Conservation (phyloP, 2,888 invertebrate species). For the Diabrotica balteata region DNA sequence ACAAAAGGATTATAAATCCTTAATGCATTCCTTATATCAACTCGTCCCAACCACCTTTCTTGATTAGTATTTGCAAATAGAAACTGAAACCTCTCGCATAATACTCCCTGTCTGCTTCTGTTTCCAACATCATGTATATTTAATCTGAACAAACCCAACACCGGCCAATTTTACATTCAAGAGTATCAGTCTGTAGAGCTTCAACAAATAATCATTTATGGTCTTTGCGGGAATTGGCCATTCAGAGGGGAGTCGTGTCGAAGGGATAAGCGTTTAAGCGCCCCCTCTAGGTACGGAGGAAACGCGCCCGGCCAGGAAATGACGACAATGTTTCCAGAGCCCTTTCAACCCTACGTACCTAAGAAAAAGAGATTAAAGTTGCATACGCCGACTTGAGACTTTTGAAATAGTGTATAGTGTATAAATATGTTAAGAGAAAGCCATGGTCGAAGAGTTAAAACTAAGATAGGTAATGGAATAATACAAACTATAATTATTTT, state of each 20-base stretch:
- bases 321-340: slow-evolving; percentile 21
- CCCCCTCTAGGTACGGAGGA: slow-evolving; percentile 31
- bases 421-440: no score
- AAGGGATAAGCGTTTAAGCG: slow-evolving; percentile 40
- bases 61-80: no score
- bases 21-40: no score
- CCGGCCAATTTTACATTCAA: slow-evolving; percentile 23
- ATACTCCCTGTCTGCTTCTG: background rate
- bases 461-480: no score
- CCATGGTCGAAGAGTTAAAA: no score
- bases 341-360: slow-evolving; percentile 17
- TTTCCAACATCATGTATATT: slow-evolving; percentile 23
- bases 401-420: background rate
- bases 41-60: no score
- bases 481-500: no score
- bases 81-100: no score
- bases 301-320: slow-evolving; percentile 12
- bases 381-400: slow-evolving; percentile 5
- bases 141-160: slow-evolving; percentile 26
- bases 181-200: slow-evolving; percentile 31
- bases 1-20: no score
- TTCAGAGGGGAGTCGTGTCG: slow-evolving; percentile 30
- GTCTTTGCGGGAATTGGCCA: slow-evolving; percentile 39
- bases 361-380: slow-evolving; percentile 22
- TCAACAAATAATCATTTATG: slow-evolving; percentile 42